Conservation (phyloP, 1,140 invertebrate species). For the Matsumurasca onukii region DNA sequence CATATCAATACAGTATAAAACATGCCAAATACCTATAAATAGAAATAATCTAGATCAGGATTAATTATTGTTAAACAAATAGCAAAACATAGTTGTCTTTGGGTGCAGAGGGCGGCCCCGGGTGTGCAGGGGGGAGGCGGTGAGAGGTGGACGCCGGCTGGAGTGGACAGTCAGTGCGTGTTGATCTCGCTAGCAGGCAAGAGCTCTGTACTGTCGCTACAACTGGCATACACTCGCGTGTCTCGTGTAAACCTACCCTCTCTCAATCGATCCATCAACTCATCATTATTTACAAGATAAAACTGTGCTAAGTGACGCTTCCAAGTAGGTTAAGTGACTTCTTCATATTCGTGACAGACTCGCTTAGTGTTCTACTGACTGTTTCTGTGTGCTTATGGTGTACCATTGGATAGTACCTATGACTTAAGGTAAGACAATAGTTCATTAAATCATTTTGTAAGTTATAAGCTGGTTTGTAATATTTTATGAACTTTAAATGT, state of each 20-base stretch:
- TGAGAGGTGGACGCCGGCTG: neutral
- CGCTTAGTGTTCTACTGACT: neutral
- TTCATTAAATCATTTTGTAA: too few relatives aligned
- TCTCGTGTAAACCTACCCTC: neutral
- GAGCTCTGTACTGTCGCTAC: neutral
- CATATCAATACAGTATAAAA: too few relatives aligned
- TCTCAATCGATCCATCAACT: neutral
- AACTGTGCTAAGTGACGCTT: neutral
- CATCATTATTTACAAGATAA: neutral
- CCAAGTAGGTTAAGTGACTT: slow-evolving; percentile 12
- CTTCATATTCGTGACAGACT: neutral
- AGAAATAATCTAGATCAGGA: too few relatives aligned
- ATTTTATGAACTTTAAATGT: too few relatives aligned
- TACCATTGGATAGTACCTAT: slow-evolving; percentile 12
- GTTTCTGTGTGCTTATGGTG: neutral
- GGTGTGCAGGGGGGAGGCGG: too few relatives aligned
- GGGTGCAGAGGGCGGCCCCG: too few relatives aligned
- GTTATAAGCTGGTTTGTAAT: too few relatives aligned
- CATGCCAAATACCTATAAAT: too few relatives aligned
- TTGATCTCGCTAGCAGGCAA: neutral
- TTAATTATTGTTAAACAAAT: too few relatives aligned
- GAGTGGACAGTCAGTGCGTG: neutral
- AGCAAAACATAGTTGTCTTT: too few relatives aligned
- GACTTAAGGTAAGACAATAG: slow-evolving; percentile 11
- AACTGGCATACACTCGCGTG: neutral